Base-by-base conservation (phyloP, 2,113 vertebrate species). In the Thalassarche chlororhynchos region DNA sequence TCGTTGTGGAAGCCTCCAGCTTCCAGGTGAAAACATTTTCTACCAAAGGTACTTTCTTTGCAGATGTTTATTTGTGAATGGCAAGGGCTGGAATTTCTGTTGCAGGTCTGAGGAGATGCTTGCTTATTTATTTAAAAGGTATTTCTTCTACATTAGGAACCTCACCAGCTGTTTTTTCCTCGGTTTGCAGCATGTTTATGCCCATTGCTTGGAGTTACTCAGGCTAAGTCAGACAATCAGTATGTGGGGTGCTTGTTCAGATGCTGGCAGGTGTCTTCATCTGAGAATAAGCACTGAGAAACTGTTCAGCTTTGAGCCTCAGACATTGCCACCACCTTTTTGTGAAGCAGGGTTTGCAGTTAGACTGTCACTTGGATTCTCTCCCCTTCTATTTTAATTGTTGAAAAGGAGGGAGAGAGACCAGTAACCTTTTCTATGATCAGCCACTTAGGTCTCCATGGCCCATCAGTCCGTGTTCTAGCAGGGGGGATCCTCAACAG, bases 161-260 rank as follows among this genome's bases (percentile, higher is more conserved):
- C 18, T 52, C 58, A 5, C 12, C 28, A 52, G 60, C 66, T 60
- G 44, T 8, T 64, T 31, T 44, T 21, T 4, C 58, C 29, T 72
- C 74, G 14, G 47, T 40, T 69, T 40, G 74, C 49, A 36, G n/a
- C 26, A 5, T 4, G 8, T 79, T 57, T 44, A 23, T 44, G 32
- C 44, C 52, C 26, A 4, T 4, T 20, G n/a, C 42, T 17, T 25
- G 18, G 65, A 24, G 49, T 16, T 21, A 4, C 47, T 10, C 9
- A 8, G 55, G 64, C 20, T 14, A 6, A 34, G 54, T 7, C 4
- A 1, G 36, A 9, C n/a, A 8, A 1, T 34, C 26, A 1, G 25
- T 2, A 7, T 1, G 10, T 19, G 26, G 65, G 65, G 25, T 29
- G 32, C 28, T 64, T 14, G 23, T 11, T 29, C 6, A 23, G 74